Percentiles rank a stretch among this genome's conserved stretches.
These are phyloP conservation scores for Xestia ashworthii DNA, from an alignment of 2,888 invertebrate genomes.

Conservation along the genomic window DNA sequence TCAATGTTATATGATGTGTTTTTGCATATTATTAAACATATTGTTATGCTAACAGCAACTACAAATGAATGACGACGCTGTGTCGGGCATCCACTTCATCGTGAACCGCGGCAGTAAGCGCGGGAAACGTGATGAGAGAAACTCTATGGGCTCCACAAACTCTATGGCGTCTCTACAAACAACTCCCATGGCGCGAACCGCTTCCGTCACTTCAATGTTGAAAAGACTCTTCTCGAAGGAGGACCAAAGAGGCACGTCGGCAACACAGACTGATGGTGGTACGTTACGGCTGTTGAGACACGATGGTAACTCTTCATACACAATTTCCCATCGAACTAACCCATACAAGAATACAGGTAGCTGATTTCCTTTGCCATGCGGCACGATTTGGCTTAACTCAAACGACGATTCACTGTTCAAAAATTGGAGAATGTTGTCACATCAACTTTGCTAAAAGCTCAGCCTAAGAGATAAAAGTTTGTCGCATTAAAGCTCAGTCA, in stretches of 20 bases:
- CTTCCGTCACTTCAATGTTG: slow-evolving; percentile 94
- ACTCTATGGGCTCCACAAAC: slow-evolving; percentile 87
- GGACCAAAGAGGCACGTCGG: slow-evolving; percentile 86
- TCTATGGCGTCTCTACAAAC: slow-evolving; percentile 91
- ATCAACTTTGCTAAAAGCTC: not conserved
- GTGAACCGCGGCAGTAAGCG: slow-evolving; percentile 90
- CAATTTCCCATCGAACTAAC: slow-evolving; percentile 39
- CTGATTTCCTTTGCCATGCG: slow-evolving; percentile 21
- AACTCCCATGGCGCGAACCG: slow-evolving; percentile 93
- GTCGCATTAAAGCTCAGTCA: slow-evolving; percentile 1
- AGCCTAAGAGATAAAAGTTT: not conserved
- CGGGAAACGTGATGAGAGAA: slow-evolving; percentile 84
- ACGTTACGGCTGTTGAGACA: slow-evolving; percentile 62
- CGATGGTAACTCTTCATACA: slow-evolving; percentile 43
- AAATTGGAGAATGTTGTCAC: not conserved
- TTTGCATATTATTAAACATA: slow-evolving; percentile 26
- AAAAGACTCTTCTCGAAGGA: slow-evolving; percentile 95
- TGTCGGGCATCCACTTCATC: slow-evolving; percentile 94
- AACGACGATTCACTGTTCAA: not conserved
- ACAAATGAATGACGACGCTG: slow-evolving; percentile 92
- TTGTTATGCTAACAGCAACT: slow-evolving; percentile 79
- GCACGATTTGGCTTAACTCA: slow-evolving; percentile 1
- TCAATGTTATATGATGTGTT: not conserved
- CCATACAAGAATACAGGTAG: slow-evolving; percentile 8
- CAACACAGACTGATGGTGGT: slow-evolving; percentile 88